phyloP scores from a whole-genome alignment of 2,797 vertebrate genomes.

The Molossus alvarezi region DNA sequence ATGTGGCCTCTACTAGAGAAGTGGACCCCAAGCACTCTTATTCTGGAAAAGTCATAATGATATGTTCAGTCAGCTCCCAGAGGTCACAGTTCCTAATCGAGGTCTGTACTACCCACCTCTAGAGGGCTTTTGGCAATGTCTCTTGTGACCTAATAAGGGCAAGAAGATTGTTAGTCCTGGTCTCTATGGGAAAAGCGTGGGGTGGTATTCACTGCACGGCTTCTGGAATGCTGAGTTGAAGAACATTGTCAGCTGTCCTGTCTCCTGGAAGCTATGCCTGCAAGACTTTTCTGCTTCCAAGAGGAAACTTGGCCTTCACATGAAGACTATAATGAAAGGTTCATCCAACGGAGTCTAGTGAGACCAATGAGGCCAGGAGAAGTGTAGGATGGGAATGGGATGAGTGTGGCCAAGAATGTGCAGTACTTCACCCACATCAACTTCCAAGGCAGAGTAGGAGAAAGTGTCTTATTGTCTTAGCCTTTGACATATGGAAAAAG shows the following conservation, averaged over 20 bases:
- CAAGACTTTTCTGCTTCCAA: not conserved
- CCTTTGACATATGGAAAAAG: constrained; percentile 13
- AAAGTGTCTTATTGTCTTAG: not conserved
- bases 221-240: not conserved
- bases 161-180: not conserved
- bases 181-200: not conserved
- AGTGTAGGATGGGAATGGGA: not conserved
- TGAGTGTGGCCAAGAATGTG: not conserved
- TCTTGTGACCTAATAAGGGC: constrained; percentile 55
- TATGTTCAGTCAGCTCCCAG: constrained; percentile 32
- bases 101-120: not conserved
- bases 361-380: not conserved
- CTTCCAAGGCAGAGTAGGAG: constrained; percentile 37
- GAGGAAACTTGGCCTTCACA: constrained; percentile 14
- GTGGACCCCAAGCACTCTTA: not conserved
- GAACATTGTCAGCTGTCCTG: not conserved
- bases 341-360: not conserved
- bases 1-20: constrained; percentile 46
- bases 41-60: constrained; percentile 53
- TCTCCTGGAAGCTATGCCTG: not conserved
- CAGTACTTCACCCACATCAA: not conserved
- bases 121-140: not conserved
- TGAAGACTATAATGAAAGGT: not conserved
- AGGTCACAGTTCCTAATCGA: constrained; percentile 42
- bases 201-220: not conserved